A percentile compares a stretch with the other conserved stretches of the same genome.
Conservation (phyloP, 2,113 vertebrate species). For the Apteryx owenii region DNA sequence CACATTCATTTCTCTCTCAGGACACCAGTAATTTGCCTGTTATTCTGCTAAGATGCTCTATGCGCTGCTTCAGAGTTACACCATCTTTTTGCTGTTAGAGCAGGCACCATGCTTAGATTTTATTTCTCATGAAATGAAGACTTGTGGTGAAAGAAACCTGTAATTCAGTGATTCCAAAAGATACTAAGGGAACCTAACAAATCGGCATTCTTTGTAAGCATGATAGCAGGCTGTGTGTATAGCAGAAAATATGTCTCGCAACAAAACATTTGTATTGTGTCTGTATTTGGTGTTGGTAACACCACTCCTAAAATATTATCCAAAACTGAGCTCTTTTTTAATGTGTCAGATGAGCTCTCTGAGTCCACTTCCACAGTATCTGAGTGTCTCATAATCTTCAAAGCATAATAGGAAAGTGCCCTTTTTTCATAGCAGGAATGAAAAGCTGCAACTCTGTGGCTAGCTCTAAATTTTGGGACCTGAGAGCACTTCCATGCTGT, state of each 20-base stretch:
- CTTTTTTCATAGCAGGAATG: background rate
- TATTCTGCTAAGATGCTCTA: background rate
- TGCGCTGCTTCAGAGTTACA: background rate
- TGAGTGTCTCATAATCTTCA: background rate
- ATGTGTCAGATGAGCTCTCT: background rate
- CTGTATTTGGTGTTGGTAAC: background rate
- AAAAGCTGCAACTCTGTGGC: background rate
- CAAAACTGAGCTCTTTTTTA: background rate
- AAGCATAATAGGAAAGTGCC: background rate
- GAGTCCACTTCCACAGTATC: background rate
- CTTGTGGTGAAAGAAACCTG: background rate
- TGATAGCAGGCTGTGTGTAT: background rate
- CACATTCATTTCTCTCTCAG: background rate
- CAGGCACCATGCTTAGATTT: background rate
- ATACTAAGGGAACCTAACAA: background rate
- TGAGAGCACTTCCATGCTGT: background rate
- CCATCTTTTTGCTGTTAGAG: background rate
- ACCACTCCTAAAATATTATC: background rate
- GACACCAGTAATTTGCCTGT: background rate
- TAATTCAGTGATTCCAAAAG: accelerated
- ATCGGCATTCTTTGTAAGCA: background rate
- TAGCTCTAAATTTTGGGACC: background rate
- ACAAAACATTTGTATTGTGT: background rate
- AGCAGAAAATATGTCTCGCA: background rate
- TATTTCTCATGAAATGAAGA: background rate